Evolutionary conservation across 2,113 vertebrate genomes (phyloP).

Genomic region (Microtus ochrogaster): DNA sequence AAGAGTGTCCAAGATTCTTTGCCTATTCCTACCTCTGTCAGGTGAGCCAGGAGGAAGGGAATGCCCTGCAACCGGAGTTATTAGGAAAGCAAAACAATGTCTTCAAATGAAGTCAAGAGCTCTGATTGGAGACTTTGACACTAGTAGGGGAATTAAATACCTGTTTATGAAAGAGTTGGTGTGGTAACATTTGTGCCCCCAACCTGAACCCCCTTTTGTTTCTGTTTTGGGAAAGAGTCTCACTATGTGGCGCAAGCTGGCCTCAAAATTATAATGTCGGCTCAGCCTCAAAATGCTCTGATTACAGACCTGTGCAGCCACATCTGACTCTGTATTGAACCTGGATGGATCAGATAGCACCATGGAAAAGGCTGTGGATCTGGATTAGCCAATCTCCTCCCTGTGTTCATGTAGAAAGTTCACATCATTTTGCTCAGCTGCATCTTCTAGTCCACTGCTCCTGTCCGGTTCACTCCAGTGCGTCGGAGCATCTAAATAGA

Average conservation of each 20-base stretch:
- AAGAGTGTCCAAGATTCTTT: constrained; percentile 20
- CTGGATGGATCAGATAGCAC: background rate
- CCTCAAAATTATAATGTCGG: background rate
- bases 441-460: background rate
- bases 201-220: background rate
- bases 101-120: background rate
- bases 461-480: background rate
- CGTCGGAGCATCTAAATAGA: background rate
- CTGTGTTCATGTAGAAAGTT: background rate
- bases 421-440: background rate
- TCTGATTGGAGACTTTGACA: background rate
- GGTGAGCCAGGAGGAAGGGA: background rate
- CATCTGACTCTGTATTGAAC: background rate
- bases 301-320: background rate
- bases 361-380: background rate
- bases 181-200: background rate
- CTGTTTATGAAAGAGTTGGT: background rate
- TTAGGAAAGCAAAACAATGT: background rate
- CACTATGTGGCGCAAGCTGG: background rate
- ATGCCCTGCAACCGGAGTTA: background rate
- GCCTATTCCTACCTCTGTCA: background rate
- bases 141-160: background rate
- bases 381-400: background rate
- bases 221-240: background rate
- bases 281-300: background rate